A percentile compares a stretch with the other conserved stretches of the same genome.
Evolutionary conservation across 1,140 invertebrate species (phyloP).

Genomic region (Trypoxylus dichotomus): DNA sequence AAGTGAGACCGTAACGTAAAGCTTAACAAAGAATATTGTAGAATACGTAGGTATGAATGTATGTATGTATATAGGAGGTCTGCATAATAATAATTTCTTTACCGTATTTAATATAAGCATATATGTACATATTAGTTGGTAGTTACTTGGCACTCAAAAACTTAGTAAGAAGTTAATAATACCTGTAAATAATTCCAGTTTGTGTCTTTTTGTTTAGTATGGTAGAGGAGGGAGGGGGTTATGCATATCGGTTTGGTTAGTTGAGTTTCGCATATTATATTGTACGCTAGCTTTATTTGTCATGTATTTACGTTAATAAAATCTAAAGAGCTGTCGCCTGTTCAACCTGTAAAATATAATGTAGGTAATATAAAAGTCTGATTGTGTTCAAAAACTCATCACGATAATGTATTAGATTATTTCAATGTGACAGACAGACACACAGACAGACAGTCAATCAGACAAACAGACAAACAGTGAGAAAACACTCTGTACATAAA

Average conservation of each 20-base stretch:
- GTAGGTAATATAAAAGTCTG: slow-evolving; percentile 32
- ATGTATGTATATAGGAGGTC: too few relatives aligned
- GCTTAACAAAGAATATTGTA: too few relatives aligned
- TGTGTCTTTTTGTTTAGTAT: background rate
- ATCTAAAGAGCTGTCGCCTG: slow-evolving; percentile 13
- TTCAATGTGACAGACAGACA: background rate
- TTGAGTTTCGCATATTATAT: background rate
- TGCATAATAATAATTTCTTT: too few relatives aligned
- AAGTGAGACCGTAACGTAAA: too few relatives aligned
- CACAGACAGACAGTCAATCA: too few relatives aligned
- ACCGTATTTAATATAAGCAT: background rate
- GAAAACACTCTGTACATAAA: too few relatives aligned
- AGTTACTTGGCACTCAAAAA: slow-evolving; percentile 53
- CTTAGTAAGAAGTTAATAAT: slow-evolving; percentile 36
- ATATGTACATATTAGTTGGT: slow-evolving; percentile 42
- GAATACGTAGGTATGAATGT: too few relatives aligned
- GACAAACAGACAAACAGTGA: too few relatives aligned
- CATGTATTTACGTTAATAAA: slow-evolving; percentile 8
- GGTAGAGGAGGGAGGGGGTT: background rate
- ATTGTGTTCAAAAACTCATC: background rate
- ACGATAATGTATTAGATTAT: background rate
- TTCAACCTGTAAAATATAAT: slow-evolving; percentile 30
- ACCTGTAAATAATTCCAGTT: slow-evolving; percentile 45
- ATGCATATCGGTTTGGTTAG: background rate
- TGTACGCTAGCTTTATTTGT: background rate